Evolutionary conservation across 2,888 invertebrate species (phyloP).

Genomic region (Tachina grossa): DNA sequence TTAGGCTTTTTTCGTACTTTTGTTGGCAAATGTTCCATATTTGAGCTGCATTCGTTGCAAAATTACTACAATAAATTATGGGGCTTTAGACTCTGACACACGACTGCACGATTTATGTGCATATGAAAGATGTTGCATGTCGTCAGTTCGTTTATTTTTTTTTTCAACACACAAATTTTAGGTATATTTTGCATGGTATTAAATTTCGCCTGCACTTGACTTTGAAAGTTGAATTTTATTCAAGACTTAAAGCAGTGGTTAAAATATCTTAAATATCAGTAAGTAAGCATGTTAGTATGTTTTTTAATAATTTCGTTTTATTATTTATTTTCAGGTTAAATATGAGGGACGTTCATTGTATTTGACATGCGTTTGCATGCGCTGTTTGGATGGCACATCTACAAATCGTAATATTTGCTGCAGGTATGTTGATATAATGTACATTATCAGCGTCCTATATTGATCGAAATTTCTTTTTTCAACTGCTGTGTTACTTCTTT

Average conservation of each 20-base stretch:
- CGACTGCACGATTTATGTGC: not conserved
- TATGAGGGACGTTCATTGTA: slow-evolving; percentile 95
- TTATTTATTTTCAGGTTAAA: slow-evolving; percentile 87
- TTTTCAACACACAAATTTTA: not conserved
- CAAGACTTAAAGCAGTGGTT: not conserved
- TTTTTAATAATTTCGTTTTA: slow-evolving; percentile 17
- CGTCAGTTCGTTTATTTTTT: no score
- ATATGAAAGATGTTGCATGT: not conserved
- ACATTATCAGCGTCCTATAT: not conserved
- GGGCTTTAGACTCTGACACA: not conserved
- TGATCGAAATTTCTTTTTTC: no score
- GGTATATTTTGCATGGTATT: not conserved
- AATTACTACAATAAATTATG: not conserved
- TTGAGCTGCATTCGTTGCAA: slow-evolving; percentile 34
- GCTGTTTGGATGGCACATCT: slow-evolving; percentile 93
- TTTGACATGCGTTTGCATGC: slow-evolving; percentile 97
- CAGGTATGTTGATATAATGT: slow-evolving; percentile 82
- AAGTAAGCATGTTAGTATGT: not conserved
- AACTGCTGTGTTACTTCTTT: no score
- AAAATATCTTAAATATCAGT: slow-evolving; percentile 6
- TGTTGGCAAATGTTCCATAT: slow-evolving; percentile 32
- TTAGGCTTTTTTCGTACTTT: slow-evolving; percentile 54
- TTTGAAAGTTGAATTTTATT: slow-evolving; percentile 35
- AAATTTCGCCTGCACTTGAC: slow-evolving; percentile 56
- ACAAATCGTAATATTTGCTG: slow-evolving; percentile 90